Percentiles rank a stretch among this genome's conserved stretches.
These are phyloP conservation scores for Galerucella nymphaeae DNA, from an alignment of 2,888 invertebrate genomes.

Conservation along the genomic window DNA sequence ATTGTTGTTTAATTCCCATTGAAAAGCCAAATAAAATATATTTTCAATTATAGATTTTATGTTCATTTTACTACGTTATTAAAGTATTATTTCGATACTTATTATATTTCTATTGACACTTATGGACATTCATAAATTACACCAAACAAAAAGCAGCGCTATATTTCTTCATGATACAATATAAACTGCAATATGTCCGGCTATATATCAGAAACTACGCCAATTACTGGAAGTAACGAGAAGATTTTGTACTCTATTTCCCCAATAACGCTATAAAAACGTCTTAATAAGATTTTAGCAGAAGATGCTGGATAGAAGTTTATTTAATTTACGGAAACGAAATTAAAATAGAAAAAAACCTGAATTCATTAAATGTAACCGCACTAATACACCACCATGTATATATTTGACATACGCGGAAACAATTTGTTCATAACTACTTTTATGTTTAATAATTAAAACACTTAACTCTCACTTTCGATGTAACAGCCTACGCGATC, in stretches of 20 bases:
- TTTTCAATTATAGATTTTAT: no score
- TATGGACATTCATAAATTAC: neutral
- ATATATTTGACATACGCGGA: neutral
- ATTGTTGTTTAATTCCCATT: no score
- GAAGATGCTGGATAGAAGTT: neutral
- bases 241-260: neutral
- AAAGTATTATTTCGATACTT: no score
- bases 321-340: neutral
- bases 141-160: conserved; percentile 15
- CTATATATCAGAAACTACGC: conserved; percentile 23
- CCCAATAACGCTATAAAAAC: conserved; percentile 9
- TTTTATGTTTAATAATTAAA: neutral
- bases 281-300: conserved; percentile 14
- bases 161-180: conserved; percentile 22
- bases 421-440: no score
- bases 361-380: neutral
- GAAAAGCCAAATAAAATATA: no score
- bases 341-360: neutral
- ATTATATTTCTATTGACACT: neutral
- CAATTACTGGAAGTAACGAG: conserved; percentile 21
- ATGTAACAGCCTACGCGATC: conserved; percentile 37
- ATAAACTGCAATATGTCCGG: conserved; percentile 25
- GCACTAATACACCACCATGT: neutral
- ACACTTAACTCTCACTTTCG: conserved; percentile 40
- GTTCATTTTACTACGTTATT: no score